Conservation (phyloP, 2,797 vertebrate genomes). For the Leptatherina wallacei region DNA sequence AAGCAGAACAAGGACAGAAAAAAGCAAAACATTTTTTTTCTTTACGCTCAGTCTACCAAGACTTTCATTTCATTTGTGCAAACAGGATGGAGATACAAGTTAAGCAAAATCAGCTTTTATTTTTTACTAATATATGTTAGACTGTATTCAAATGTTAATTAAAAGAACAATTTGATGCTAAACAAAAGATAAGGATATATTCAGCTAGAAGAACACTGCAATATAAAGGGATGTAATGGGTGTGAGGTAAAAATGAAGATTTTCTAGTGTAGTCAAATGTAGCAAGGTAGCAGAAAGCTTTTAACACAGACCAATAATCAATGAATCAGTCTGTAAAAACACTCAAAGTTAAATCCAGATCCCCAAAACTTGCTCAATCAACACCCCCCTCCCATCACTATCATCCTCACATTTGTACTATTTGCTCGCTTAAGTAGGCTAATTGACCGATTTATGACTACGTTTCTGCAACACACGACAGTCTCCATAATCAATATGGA, state of each 20-base stretch:
- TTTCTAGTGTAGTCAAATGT: no score
- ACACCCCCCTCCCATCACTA: constrained; percentile 23
- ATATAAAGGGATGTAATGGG: no score
- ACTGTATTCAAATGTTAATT: no score
- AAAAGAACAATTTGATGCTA: no score
- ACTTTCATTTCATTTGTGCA: constrained; percentile 3
- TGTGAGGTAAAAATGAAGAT: no score
- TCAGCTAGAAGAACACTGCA: no score
- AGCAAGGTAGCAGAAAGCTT: no score
- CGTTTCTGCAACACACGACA: background rate
- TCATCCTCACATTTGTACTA: background rate
- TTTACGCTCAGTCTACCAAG: constrained; percentile 1
- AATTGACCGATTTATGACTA: background rate
- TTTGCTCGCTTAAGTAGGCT: constrained; percentile 1
- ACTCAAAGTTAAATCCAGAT: background rate
- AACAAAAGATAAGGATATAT: no score
- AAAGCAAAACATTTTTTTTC: constrained; percentile 2
- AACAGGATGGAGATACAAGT: background rate
- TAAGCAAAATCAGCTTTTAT: background rate
- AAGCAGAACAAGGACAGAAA: background rate
- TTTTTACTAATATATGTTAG: background rate
- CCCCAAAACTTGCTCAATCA: constrained; percentile 25
- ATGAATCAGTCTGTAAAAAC: no score
- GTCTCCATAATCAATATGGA: background rate
- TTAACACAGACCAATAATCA: no score